Evolutionary conservation across 2,797 vertebrate species (phyloP), one percentile per base, ranked within the genome.

Genomic region (Acrossocheilus wenchowensis): DNA sequence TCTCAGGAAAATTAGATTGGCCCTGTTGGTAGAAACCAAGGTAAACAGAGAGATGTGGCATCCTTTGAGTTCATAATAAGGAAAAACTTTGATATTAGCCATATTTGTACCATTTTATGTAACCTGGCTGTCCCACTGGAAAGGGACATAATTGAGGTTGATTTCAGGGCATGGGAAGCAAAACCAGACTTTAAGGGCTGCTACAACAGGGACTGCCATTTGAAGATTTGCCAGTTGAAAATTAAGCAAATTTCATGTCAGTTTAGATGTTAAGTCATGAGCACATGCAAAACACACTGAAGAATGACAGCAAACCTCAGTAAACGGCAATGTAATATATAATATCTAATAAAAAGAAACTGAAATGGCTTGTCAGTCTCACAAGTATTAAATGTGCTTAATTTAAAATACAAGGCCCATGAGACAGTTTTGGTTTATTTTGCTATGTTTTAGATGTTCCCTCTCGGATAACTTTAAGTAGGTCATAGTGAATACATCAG

Each of bases 11-110:
- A 74, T 62, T 34, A 34, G 19, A 68, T 68, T 30, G 71, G 57
- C 54, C 64, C 21, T 75, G 60, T 77, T 84, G 73, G 66, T 66
- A 64, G 57, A 66, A 39, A 84, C 83, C 62, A 68, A 68, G 15
- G 6, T 19, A 78, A 84, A 84, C 73, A 68, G 34, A 54, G 5
- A 66, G 39, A 19, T 15, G 36, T 60, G 81, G 39, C 39, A 82
- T 74, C 66, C 34, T 50, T 50, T 57, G 68, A 6, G 10, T n/a
- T 52, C 30, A 41, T 41, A 54, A 11, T 5, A 14, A 30, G 52
- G 39, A 34, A n/a, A 36, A 19, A 26, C 36, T 60, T 57, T 57
- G 36, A 54, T n/a, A 82, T 72, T 57, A 43, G 15, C 6, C 34
- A 71, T 9, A 72, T 41, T 60, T 43, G 50, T 57, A 72, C 36